Percentiles rank a stretch among this genome's conserved stretches.
These are phyloP conservation scores for Cantharis lateralis DNA, from an alignment of 2,888 invertebrate genomes.

Conservation along the genomic window DNA sequence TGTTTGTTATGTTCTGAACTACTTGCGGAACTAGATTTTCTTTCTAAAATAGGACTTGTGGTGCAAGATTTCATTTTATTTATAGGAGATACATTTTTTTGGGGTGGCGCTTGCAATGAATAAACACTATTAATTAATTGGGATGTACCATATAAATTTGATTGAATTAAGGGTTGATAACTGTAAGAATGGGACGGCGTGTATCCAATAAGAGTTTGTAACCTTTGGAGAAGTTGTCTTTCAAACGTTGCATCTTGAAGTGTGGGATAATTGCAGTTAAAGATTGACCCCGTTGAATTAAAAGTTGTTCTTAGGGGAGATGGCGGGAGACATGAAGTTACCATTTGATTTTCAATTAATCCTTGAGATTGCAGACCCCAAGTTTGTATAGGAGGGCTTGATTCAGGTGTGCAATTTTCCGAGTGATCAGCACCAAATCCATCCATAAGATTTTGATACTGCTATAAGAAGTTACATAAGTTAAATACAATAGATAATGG, in stretches of 20 bases:
- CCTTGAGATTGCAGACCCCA: conserved; percentile 47
- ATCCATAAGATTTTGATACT: conserved; percentile 30
- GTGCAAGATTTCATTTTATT: conserved; percentile 48
- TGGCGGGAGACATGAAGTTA: conserved; percentile 48
- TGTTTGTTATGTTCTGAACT: conserved; percentile 45
- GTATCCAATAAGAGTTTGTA: conserved; percentile 59
- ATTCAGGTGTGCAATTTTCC: conserved; percentile 43
- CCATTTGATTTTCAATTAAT: conserved; percentile 51
- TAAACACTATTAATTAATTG: conserved; percentile 48
- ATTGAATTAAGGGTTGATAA: conserved; percentile 37
- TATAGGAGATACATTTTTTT: conserved; percentile 48
- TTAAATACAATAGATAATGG: neutral
- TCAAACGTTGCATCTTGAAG: conserved; percentile 48
- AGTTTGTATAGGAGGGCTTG: conserved; percentile 45
- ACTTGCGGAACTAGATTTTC: conserved; percentile 43
- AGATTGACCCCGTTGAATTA: conserved; percentile 45
- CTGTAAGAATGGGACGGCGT: conserved; percentile 43
- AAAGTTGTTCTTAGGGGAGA: conserved; percentile 50
- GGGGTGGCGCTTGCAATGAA: conserved; percentile 50
- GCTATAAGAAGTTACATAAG: conserved; percentile 30
- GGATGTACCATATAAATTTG: conserved; percentile 41
- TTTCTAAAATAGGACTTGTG: conserved; percentile 44
- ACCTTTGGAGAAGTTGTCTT: conserved; percentile 58
- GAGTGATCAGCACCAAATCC: conserved; percentile 37
- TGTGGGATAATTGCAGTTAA: conserved; percentile 48